Percentiles rank a stretch among this genome's conserved stretches.
Conservation (phyloP, 1,140 invertebrate species). For the Leptinotarsa lineolata region DNA sequence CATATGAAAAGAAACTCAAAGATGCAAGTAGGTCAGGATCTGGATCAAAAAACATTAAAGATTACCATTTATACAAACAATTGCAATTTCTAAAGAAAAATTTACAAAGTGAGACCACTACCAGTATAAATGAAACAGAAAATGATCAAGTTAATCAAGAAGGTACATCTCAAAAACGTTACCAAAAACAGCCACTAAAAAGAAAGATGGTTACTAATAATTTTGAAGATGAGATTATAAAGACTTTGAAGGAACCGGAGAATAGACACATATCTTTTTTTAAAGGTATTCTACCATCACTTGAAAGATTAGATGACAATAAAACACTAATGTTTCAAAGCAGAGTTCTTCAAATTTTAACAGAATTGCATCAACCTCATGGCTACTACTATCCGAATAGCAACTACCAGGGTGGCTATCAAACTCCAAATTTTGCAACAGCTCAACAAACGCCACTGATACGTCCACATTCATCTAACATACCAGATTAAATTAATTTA, state of each 20-base stretch:
- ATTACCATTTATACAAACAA: neutral
- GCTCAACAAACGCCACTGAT: neutral
- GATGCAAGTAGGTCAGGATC: neutral
- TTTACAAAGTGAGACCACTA: neutral
- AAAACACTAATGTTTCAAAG: neutral
- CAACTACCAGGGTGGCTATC: neutral
- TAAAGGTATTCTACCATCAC: constrained; percentile 8
- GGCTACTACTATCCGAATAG: neutral
- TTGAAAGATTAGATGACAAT: neutral
- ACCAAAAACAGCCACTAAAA: neutral
- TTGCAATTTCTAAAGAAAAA: constrained; percentile 2
- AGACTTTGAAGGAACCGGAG: constrained; percentile 3
- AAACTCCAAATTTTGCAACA: constrained; percentile 4
- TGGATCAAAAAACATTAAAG: neutral
- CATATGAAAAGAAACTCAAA: neutral
- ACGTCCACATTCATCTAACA: constrained; percentile 1
- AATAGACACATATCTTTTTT: constrained; percentile 3
- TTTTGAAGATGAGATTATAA: neutral
- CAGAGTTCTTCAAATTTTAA: neutral
- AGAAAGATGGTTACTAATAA: neutral
- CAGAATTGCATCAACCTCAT: constrained; percentile 7
- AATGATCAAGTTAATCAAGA: constrained; percentile 1
- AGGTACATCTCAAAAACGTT: constrained; percentile 1
- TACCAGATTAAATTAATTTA: neutral
- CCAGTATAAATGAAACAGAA: neutral